Base-by-base conservation (phyloP, 2,797 vertebrate species). In the Pogonophryne albipinna region DNA sequence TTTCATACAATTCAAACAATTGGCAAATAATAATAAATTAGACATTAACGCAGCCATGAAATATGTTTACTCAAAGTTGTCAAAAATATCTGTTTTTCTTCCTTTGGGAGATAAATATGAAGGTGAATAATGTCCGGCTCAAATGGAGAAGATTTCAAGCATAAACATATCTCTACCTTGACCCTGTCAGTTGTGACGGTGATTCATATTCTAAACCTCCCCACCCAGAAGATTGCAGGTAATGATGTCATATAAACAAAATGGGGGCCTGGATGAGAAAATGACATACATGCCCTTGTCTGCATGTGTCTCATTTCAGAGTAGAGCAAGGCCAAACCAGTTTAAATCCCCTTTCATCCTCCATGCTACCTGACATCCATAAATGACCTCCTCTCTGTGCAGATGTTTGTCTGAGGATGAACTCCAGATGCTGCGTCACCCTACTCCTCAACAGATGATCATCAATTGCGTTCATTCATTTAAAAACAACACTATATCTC, bases 161-260 rank as follows among this genome's bases (percentile, higher is more conserved):
- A 56, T 27, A 4, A 3, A 6, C 23, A 49, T 10, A 10, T 45
- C 6, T 64, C 19, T 3, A 10, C 45, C 10, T 46, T 62, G 45
- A 62, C 11, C n/a, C 47, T 52, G 10, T 5, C 14, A 42, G 31
- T 12, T 62, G 15, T 56, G 20, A 60, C 12, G 6, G 12, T 52
- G 58, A 38, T 55, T 46, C 6, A 27, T 23, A 16, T 16, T 23
- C 38, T n/a, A 38, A 49, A 7, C 1, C 12, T 8, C 1, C 7
- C 3, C 15, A 44, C 17, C 10, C 11, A 13, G 4, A 62, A 31
- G 10, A 27, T 66, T 27, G 67, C 53, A 70, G 47, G 63, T 67
- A 53, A 49, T 78, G 84, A 73, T 74, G 64, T 80, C 74, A 86
- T 60, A 16, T 38, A 57, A 77, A 85, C 72, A 87, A 79, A 79